Percentiles rank a stretch among this genome's conserved stretches.
These are phyloP conservation scores for Syngnathus floridae DNA, from an alignment of 2,113 vertebrate genomes.

Conservation along the genomic window DNA sequence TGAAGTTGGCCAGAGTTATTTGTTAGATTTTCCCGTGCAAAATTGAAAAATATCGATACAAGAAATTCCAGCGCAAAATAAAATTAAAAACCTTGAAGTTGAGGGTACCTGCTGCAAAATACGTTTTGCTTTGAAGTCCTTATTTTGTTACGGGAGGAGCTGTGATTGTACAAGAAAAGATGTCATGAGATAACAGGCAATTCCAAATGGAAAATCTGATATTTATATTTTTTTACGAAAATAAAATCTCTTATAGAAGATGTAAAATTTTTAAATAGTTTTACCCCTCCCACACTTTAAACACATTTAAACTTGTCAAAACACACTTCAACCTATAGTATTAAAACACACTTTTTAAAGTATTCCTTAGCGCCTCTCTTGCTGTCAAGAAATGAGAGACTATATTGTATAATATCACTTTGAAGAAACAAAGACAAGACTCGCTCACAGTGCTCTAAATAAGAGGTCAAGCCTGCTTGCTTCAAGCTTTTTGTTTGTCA, in stretches of 20 bases:
- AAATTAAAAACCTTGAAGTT: too few relatives aligned
- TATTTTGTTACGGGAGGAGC: too few relatives aligned
- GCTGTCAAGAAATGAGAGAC: not conserved
- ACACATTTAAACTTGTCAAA: not conserved
- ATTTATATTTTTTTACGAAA: too few relatives aligned
- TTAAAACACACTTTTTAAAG: not conserved
- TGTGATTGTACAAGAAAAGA: too few relatives aligned
- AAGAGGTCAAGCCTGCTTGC: not conserved
- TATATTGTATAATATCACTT: not conserved
- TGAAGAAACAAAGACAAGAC: not conserved
- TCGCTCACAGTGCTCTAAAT: not conserved
- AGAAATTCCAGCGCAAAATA: not conserved
- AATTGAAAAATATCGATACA: conserved; percentile 14
- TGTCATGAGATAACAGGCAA: too few relatives aligned
- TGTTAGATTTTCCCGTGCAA: not conserved
- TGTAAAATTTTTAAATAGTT: not conserved
- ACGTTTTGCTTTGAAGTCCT: too few relatives aligned
- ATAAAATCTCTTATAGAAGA: too few relatives aligned
- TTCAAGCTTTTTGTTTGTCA: not conserved
- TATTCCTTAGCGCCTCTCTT: not conserved
- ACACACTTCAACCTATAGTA: not conserved
- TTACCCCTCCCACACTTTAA: not conserved
- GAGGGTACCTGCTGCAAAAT: too few relatives aligned
- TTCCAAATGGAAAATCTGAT: too few relatives aligned
- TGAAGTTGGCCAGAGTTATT: conserved; percentile 6